Percentiles rank a stretch among this genome's conserved stretches.
Conservation (phyloP, 2,797 vertebrate species). For the Onychomys arenicola region DNA sequence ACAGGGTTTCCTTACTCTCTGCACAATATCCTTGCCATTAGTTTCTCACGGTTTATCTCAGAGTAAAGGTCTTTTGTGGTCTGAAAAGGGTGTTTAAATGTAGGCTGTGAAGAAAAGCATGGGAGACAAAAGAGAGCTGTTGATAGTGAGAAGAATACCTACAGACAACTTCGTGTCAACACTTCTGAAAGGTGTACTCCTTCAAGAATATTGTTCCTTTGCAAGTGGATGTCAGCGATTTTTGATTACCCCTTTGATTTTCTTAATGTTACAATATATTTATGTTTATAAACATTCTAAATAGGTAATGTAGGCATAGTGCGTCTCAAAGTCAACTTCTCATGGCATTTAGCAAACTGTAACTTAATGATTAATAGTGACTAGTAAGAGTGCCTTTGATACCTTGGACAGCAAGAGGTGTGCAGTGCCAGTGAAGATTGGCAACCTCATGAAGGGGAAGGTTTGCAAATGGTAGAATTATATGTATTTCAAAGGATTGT, state of each 20-base stretch:
- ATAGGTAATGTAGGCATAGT: constrained; percentile 32
- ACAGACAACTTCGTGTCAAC: constrained; percentile 9
- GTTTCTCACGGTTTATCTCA: constrained; percentile 65
- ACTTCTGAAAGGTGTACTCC: neutral
- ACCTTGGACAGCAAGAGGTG: neutral
- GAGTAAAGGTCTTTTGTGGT: constrained; percentile 35
- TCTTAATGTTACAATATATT: constrained; percentile 48
- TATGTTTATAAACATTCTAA: constrained; percentile 61
- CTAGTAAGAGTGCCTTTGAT: neutral
- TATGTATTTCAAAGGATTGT: constrained; percentile 29
- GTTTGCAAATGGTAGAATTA: neutral
- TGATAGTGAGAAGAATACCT: constrained; percentile 11
- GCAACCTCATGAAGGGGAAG: constrained; percentile 34
- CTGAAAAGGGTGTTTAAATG: constrained; percentile 71
- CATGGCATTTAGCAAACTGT: constrained; percentile 41
- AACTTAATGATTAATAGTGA: constrained; percentile 51
- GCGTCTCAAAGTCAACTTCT: constrained; percentile 61
- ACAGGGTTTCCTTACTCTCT: constrained; percentile 74
- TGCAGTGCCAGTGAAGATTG: constrained; percentile 30
- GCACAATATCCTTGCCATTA: constrained; percentile 49
- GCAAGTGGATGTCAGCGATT: neutral
- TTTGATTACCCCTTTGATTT: constrained; percentile 67
- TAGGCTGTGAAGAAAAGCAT: constrained; percentile 63
- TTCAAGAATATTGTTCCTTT: constrained; percentile 15
- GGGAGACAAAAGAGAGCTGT: neutral